These are phyloP conservation scores for Lophotis ruficrista DNA, from an alignment of 2,113 vertebrate genomes.

Conservation along the genomic window DNA sequence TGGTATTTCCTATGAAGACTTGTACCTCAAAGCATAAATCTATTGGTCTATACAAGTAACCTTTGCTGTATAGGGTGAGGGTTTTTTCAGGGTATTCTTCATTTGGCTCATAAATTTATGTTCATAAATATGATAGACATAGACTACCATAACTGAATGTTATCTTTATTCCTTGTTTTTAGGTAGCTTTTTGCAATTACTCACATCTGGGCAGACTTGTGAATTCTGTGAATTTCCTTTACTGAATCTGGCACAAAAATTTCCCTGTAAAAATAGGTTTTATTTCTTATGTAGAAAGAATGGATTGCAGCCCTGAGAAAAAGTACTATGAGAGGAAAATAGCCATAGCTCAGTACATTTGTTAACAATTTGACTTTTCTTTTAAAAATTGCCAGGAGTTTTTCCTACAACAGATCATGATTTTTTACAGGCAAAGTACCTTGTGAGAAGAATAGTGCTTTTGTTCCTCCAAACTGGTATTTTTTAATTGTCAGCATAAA, in stretches of 20 bases:
- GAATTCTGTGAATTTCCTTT: neutral
- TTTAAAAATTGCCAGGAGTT: neutral
- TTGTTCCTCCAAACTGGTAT: conserved; percentile 3
- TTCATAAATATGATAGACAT: neutral
- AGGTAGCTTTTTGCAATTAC: neutral
- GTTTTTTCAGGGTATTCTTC: neutral
- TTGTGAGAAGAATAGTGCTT: neutral
- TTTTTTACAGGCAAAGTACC: neutral
- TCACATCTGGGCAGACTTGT: neutral
- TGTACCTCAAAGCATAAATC: neutral
- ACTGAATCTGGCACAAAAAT: neutral
- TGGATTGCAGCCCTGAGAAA: neutral
- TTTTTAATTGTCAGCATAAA: conserved; percentile 20
- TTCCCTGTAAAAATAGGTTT: neutral
- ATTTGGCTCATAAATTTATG: neutral
- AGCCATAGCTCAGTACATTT: neutral
- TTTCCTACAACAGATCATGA: neutral
- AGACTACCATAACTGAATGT: neutral
- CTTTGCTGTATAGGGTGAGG: neutral
- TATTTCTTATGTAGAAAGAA: neutral
- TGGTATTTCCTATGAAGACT: neutral
- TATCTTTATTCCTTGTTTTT: neutral
- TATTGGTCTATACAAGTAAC: neutral
- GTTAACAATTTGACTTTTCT: neutral
- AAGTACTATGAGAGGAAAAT: neutral